Conservation (phyloP, 2,888 invertebrate species). For the Gasteruption jaculator region DNA sequence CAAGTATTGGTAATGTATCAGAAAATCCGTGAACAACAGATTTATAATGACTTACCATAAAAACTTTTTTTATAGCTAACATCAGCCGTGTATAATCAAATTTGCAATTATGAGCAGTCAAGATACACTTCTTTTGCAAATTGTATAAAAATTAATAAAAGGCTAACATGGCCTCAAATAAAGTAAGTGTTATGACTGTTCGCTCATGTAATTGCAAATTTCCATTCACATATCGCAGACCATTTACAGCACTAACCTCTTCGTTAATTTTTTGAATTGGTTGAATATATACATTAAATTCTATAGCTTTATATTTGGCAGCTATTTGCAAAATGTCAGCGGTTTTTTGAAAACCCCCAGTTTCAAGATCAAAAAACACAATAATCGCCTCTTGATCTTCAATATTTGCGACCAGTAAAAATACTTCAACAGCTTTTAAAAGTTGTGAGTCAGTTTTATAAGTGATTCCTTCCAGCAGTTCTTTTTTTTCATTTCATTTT, state of each 20-base stretch:
- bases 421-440: no score
- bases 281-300: slow-evolving; percentile 3
- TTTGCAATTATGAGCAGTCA: slow-evolving; percentile 14
- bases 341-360: slow-evolving; percentile 6
- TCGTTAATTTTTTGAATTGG: not conserved
- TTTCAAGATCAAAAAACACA: slow-evolving; percentile 15
- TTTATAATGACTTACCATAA: not conserved
- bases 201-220: slow-evolving; percentile 9
- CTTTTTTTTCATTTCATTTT: not conserved
- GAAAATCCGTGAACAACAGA: slow-evolving; percentile 9
- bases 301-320: not conserved
- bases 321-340: slow-evolving; percentile 17
- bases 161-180: slow-evolving; percentile 2
- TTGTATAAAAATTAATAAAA: slow-evolving; percentile 12
- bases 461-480: not conserved
- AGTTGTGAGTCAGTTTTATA: not conserved
- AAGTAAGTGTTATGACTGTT: slow-evolving; percentile 1
- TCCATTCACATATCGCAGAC: slow-evolving; percentile 3
- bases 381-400: no score
- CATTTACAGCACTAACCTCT: slow-evolving; percentile 8
- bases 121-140: slow-evolving; percentile 4
- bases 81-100: slow-evolving; percentile 12
- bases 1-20: slow-evolving; percentile 9
- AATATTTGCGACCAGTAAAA: not conserved
- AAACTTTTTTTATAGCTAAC: slow-evolving; percentile 3